Percentiles rank a stretch among this genome's conserved stretches.
phyloP scores from a whole-genome alignment of 2,113 vertebrate genomes.

The Hystrix cristata region DNA sequence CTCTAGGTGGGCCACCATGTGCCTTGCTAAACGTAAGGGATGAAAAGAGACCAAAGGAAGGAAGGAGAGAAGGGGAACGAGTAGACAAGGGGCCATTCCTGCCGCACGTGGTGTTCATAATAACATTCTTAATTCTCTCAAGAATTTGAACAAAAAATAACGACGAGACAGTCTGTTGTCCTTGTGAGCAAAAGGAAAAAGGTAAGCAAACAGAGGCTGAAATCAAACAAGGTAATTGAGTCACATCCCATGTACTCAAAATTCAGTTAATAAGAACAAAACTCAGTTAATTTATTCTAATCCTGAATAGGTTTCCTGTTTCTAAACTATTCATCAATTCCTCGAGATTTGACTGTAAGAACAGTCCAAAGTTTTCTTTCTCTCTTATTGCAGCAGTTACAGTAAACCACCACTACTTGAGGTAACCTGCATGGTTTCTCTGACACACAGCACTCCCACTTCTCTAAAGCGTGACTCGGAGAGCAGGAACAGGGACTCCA shows the following conservation, averaged over 20 bases:
- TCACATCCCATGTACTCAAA: not conserved
- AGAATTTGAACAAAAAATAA: slow-evolving; percentile 29
- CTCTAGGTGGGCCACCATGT: not conserved
- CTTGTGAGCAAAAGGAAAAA: not conserved
- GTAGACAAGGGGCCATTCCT: not conserved
- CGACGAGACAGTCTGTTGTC: not conserved
- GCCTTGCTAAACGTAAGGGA: not conserved
- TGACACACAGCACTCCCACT: not conserved
- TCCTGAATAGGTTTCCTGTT: not conserved
- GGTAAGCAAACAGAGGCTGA: not conserved
- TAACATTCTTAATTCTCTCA: not conserved
- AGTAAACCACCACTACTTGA: not conserved
- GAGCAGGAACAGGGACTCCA: not conserved
- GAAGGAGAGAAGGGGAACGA: not conserved
- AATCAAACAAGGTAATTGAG: not conserved
- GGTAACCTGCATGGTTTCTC: not conserved
- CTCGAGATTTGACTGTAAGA: slow-evolving; percentile 19
- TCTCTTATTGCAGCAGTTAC: not conserved
- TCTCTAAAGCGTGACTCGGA: not conserved
- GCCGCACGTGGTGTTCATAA: not conserved
- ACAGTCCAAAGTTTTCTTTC: not conserved
- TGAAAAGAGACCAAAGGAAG: not conserved
- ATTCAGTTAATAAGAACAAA: not conserved
- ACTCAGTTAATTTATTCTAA: not conserved
- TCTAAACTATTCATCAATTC: not conserved